phyloP scores from a whole-genome alignment of 2,888 invertebrate genomes.

The Clivina fossor region DNA sequence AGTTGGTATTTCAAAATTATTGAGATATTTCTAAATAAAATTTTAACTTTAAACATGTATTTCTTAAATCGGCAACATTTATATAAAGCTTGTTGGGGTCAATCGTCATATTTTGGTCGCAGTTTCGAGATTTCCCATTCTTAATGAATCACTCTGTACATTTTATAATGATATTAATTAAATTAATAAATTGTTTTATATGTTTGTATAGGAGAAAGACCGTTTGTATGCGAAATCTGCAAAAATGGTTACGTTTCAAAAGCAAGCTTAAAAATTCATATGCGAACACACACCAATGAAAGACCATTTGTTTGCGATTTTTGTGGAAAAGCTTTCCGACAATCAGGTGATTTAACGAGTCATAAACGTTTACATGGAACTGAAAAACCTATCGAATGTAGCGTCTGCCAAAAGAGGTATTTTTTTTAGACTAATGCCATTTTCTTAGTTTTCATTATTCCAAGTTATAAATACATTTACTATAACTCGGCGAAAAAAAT shows the following conservation, averaged over 20 bases:
- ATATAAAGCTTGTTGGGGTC: too few species aligned
- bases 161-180: too few species aligned
- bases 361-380: slow-evolving; percentile 54
- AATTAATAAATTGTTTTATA: too few species aligned
- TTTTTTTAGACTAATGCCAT: neutral
- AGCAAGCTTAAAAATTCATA: slow-evolving; percentile 54
- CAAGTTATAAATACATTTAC: neutral
- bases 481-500: neutral
- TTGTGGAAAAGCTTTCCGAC: slow-evolving; percentile 54
- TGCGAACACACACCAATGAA: slow-evolving; percentile 55
- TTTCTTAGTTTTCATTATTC: too few species aligned
- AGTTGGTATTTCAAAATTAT: too few species aligned
- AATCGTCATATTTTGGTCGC: too few species aligned
- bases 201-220: slow-evolving; percentile 50
- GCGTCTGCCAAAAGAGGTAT: slow-evolving; percentile 53
- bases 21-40: too few species aligned
- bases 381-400: slow-evolving; percentile 54
- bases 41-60: too few species aligned
- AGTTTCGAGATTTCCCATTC: too few species aligned
- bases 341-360: slow-evolving; percentile 53
- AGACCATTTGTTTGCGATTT: slow-evolving; percentile 54
- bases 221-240: slow-evolving; percentile 53
- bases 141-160: neutral
- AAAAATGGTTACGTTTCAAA: slow-evolving; percentile 54
- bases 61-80: too few species aligned